Base-by-base conservation (phyloP, 1,140 invertebrate genomes). In the Megalopta genalis region DNA sequence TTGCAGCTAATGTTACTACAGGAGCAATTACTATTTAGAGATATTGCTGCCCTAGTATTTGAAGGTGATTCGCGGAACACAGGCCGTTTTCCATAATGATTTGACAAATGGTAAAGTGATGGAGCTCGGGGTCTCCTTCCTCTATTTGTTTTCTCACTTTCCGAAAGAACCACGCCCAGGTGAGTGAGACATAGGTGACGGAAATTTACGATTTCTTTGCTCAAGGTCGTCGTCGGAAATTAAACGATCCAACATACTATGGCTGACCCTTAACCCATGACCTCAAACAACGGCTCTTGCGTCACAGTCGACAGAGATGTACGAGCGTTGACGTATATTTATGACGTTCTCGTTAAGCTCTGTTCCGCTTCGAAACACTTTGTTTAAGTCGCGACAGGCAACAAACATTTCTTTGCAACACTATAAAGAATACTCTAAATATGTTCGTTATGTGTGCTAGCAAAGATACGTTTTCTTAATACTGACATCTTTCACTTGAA, bases 131-230 rank as follows among this genome's bases (percentile, higher is more conserved):
- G 49, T 52, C 18, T 52, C 16, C 16, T 21, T 52, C 49, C 18
- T 52, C 49, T 6, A 52, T 52, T 52, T 52, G 18, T 76, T 64
- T 60, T 77, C 64, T 46, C 46, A 57, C 42, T 59, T 39, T 52
- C 60, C 42, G 46, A 27, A 27, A 32, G 39, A 49, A 60, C 78
- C 78, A 84, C 84, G 27, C 80, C 84, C 79, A 79, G 27, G 62
- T 74, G 49, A 75, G 62, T 74, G 49, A 75, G 57, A 25, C 77
- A 27, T 63, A 49, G 71, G 39, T 21, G 57, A 49, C 80, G 68
- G n/a, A 85, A 86, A 86, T 86, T 86, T 85, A 86, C 83, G 80
- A 86, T 86, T 85, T 85, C 83, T 85, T 84, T 85, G 74, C 59
- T 57, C 62, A 79, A 78, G 74, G 80, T 71, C 57, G 63, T 32